Conservation (phyloP, 2,113 vertebrate genomes). For the Sturnira hondurensis region DNA sequence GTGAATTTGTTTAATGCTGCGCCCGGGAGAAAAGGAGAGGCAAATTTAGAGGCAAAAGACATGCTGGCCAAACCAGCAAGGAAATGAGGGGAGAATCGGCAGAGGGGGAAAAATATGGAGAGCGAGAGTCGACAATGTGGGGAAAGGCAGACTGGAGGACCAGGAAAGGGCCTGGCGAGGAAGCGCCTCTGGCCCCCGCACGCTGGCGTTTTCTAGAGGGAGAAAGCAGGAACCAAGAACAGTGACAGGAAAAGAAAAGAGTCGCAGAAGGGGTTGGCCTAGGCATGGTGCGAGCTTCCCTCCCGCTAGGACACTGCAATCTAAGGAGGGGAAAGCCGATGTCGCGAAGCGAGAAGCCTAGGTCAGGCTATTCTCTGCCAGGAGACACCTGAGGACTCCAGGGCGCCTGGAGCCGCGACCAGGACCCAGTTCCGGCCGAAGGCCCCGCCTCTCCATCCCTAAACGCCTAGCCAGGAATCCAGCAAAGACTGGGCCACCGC, state of each 20-base stretch:
- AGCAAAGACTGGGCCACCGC: not conserved
- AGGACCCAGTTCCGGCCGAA: not conserved
- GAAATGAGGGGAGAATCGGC: not conserved
- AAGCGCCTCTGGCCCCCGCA: not conserved
- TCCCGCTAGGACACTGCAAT: not conserved
- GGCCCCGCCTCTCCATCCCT: not conserved
- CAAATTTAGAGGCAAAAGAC: not conserved
- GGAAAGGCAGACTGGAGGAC: not conserved
- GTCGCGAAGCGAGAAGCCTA: not conserved
- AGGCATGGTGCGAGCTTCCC: not conserved
- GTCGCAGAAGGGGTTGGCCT: constrained; percentile 15
- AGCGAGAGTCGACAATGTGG: not conserved
- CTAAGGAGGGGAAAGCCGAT: not conserved
- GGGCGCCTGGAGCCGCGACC: not conserved
- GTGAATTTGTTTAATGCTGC: constrained; percentile 3
- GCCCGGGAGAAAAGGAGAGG: not conserved
- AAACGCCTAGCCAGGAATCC: not conserved
- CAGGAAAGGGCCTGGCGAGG: not conserved
- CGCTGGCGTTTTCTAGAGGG: not conserved
- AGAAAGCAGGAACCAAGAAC: constrained; percentile 44
- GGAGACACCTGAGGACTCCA: not conserved
- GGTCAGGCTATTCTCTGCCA: not conserved
- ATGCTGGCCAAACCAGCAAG: not conserved
- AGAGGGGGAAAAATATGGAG: not conserved
- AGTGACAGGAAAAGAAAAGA: constrained; percentile 47